These are phyloP conservation scores for Luperina nickerlii DNA, from an alignment of 2,888 invertebrate species.

Conservation along the genomic window DNA sequence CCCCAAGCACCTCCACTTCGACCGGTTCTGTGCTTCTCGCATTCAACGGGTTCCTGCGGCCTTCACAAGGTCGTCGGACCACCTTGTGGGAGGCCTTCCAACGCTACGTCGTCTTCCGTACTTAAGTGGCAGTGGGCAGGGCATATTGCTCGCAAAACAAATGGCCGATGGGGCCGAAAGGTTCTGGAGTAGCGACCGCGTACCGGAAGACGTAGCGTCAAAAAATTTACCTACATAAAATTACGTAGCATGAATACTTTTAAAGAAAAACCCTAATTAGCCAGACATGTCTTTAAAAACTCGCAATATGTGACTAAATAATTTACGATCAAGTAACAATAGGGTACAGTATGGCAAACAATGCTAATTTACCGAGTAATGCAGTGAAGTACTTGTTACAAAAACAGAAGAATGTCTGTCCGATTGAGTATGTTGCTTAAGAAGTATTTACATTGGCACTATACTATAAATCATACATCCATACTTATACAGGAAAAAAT, in stretches of 20 bases:
- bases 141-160: too few species aligned
- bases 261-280: constrained; percentile 17
- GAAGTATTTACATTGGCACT: constrained; percentile 17
- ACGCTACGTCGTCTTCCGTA: too few species aligned
- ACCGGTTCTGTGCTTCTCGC: too few species aligned
- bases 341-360: constrained; percentile 37
- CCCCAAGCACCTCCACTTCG: too few species aligned
- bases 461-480: not conserved
- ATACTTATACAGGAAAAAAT: not conserved
- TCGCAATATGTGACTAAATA: constrained; percentile 18
- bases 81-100: too few species aligned
- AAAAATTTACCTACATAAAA: not conserved
- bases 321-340: constrained; percentile 40
- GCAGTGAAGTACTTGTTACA: constrained; percentile 29
- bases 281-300: constrained; percentile 1
- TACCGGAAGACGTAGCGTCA: not conserved
- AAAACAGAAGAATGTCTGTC: constrained; percentile 42
- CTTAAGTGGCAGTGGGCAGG: too few species aligned
- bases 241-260: not conserved
- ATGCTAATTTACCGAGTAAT: constrained; percentile 46
- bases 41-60: too few species aligned
- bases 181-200: too few species aligned
- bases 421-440: not conserved
- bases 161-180: too few species aligned
- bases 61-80: too few species aligned